phyloP scores from a whole-genome alignment of 2,113 vertebrate genomes.

The Macrotus californicus region DNA sequence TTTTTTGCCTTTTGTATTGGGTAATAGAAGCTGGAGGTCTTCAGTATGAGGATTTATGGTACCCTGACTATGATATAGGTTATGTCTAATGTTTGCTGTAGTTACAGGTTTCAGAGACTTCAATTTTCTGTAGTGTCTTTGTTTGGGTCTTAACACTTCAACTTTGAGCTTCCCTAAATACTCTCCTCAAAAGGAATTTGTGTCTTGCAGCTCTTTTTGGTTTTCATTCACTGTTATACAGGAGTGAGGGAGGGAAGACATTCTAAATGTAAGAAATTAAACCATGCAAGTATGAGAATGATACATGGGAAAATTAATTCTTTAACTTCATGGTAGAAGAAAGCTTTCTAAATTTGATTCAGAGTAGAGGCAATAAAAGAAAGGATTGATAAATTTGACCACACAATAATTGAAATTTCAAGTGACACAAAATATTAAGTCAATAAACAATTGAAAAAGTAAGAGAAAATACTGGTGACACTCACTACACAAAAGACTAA shows the following conservation, averaged over 20 bases:
- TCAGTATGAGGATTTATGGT: not conserved
- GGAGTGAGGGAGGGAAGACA: not conserved
- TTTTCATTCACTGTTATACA: not conserved
- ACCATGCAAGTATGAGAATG: not conserved
- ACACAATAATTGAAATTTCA: not conserved
- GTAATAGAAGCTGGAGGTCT: not conserved
- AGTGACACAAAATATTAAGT: not conserved
- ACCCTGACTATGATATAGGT: not conserved
- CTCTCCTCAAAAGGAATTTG: not conserved
- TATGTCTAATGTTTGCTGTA: not conserved
- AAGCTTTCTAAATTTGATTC: not conserved
- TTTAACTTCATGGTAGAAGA: not conserved
- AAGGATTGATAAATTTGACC: not conserved
- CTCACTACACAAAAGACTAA: not conserved
- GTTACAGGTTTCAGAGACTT: not conserved
- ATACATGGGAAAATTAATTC: not conserved
- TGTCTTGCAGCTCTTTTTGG: not conserved
- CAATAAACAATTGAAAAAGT: not conserved
- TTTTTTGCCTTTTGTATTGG: not conserved
- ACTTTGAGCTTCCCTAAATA: not conserved
- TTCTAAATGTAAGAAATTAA: not conserved
- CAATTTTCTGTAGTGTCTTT: not conserved
- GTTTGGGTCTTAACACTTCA: not conserved
- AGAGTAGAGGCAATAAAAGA: not conserved
- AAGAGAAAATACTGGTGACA: not conserved